phyloP scores from a whole-genome alignment of 2,888 invertebrate genomes.

The Thecocarcelia acutangulata region DNA sequence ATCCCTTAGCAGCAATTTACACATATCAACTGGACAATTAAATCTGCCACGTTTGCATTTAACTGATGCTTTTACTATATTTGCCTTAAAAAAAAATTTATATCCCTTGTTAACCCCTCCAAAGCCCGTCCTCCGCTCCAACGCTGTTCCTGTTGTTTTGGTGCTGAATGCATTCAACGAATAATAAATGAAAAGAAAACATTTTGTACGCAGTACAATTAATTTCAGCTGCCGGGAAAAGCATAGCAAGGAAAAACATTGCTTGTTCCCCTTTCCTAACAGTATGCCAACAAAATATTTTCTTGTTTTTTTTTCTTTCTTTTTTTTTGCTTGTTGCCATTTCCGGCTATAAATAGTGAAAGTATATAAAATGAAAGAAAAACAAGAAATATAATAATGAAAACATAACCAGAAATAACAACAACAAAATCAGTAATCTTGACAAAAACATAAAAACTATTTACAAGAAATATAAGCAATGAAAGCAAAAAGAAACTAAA shows the following conservation, averaged over 20 bases:
- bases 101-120: neutral
- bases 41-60: conserved; percentile 67
- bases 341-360: conserved; percentile 47
- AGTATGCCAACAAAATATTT: conserved; percentile 28
- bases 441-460: conserved; percentile 23
- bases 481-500: conserved; percentile 54
- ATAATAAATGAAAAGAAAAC: conserved; percentile 65
- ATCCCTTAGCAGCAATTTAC: conserved; percentile 64
- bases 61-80: conserved; percentile 47
- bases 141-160: neutral
- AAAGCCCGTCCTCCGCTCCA: no score
- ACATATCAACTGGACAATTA: conserved; percentile 68
- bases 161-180: conserved; percentile 28
- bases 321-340: conserved; percentile 22
- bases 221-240: conserved; percentile 48
- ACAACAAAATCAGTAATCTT: conserved; percentile 18
- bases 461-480: conserved; percentile 7
- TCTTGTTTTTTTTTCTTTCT: no score
- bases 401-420: conserved; percentile 31
- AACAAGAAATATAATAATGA: conserved; percentile 25
- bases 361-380: conserved; percentile 40
- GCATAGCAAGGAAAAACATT: conserved; percentile 8
- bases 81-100: conserved; percentile 23
- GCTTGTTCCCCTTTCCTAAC: conserved; percentile 13
- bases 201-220: conserved; percentile 64